These are phyloP conservation scores for Catocala nupta DNA, from an alignment of 2,888 invertebrate genomes.

Conservation along the genomic window DNA sequence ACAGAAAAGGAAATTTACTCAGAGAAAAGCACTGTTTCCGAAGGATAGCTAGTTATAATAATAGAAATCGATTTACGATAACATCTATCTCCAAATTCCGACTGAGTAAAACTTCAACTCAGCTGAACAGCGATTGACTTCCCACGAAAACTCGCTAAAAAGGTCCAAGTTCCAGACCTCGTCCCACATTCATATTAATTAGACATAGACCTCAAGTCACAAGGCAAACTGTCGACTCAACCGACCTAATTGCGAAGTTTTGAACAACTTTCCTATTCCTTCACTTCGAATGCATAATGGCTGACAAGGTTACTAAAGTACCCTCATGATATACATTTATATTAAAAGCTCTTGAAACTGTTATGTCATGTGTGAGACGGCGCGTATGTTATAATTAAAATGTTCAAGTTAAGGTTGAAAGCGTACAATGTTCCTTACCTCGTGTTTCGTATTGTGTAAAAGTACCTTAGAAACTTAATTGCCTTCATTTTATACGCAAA, in stretches of 20 bases:
- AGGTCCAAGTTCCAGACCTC: not conserved
- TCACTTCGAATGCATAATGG: conserved; percentile 14
- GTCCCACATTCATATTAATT: not conserved
- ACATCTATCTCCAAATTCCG: too few species aligned
- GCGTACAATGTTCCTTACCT: too few species aligned
- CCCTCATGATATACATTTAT: not conserved
- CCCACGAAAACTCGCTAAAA: not conserved
- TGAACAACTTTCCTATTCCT: conserved; percentile 6
- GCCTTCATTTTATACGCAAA: too few species aligned
- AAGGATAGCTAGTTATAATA: too few species aligned
- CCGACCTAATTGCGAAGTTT: conserved; percentile 20
- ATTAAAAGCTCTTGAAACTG: not conserved
- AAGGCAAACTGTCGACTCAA: conserved; percentile 9
- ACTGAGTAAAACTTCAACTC: too few species aligned
- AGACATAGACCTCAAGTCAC: not conserved
- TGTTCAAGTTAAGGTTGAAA: not conserved
- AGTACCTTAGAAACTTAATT: too few species aligned
- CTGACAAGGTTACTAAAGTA: not conserved
- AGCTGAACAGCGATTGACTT: too few species aligned
- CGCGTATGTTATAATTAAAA: not conserved
- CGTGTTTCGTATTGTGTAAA: too few species aligned
- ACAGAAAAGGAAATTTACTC: too few species aligned
- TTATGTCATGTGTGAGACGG: not conserved
- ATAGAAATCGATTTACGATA: too few species aligned
- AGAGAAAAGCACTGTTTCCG: too few species aligned